Conservation (phyloP, 2,888 invertebrate species). For the Tenodera sinensis region DNA sequence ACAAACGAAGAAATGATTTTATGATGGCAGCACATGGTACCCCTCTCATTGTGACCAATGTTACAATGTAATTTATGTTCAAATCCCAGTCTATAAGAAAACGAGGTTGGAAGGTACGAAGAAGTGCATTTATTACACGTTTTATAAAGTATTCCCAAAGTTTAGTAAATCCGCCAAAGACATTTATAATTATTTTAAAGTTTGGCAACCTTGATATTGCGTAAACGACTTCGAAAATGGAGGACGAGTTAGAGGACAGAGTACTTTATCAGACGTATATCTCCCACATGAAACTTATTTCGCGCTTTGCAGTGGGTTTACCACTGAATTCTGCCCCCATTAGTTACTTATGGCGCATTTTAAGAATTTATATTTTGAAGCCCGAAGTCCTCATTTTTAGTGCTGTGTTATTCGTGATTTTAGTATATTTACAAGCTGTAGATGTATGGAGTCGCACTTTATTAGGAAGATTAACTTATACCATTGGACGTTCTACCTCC, state of each 20-base stretch:
- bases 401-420: constrained; percentile 63
- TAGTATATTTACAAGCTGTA: constrained; percentile 78
- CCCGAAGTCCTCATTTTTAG: constrained; percentile 76
- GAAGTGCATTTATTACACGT: too few species aligned
- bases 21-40: not conserved
- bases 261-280: constrained; percentile 83
- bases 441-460: constrained; percentile 78
- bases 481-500: constrained; percentile 54
- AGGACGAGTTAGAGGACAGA: constrained; percentile 88
- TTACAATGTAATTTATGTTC: too few species aligned
- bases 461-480: constrained; percentile 65
- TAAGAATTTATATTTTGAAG: constrained; percentile 72
- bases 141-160: too few species aligned
- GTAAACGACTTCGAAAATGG: constrained; percentile 55
- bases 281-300: constrained; percentile 81
- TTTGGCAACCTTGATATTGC: not conserved
- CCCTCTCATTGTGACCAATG: too few species aligned
- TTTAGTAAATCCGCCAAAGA: too few species aligned
- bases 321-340: constrained; percentile 68
- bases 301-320: constrained; percentile 73
- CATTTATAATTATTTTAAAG: not conserved
- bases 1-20: not conserved
- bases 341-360: constrained; percentile 73
- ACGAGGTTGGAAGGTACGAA: too few species aligned
- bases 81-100: too few species aligned